Base-by-base conservation (phyloP, 2,888 invertebrate species). In the Calliopum simillimum region DNA sequence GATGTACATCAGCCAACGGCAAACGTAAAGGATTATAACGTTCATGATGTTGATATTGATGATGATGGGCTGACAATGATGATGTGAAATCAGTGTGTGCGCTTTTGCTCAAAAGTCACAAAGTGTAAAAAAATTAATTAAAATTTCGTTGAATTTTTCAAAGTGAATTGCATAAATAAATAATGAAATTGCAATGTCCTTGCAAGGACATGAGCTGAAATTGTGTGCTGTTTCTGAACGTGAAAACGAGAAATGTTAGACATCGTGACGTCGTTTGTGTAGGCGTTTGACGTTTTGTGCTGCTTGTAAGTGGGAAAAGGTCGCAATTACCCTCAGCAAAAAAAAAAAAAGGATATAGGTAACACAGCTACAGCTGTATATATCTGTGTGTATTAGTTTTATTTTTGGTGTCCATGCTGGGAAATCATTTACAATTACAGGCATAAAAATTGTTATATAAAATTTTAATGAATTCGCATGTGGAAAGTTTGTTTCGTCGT, bases 1-100 rank as follows among this genome's bases (percentile, higher is more conserved):
- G 79, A 77, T 80, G 78, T 80, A 78, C 77, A 75, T 74, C 49
- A 41, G 47, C 49, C 19, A 59, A 33, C 59, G 58, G 25, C 47
- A 21, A 19, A 47, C 67, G 59, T 12, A n/a, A n/a, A n/a, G 44
- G 23, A 19, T 33, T 33, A 4, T 6, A 33, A 3, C 33, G 33
- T 8, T 33, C 8, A 33, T 33, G 33, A 33, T 8, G 8, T 8
- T 33, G 33, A n/a, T n/a, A n/a, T n/a, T 33, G 33, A 33, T 33
- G 33, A 33, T 8, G 8, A 33, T 33, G 33, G 33, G 33, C 33
- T 33, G 33, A 33, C 8, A 5, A 25, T 25, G 25, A 25, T 25
- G 33, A 33, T 33, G 33, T 33, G 33, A 33, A 33, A 33, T 33
- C 33, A 33, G 33, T 33, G 33, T 33, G 33, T 33, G 33, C 8